These are phyloP conservation scores for Meiosimyza platycephala DNA, from an alignment of 2,888 invertebrate species.

Conservation along the genomic window DNA sequence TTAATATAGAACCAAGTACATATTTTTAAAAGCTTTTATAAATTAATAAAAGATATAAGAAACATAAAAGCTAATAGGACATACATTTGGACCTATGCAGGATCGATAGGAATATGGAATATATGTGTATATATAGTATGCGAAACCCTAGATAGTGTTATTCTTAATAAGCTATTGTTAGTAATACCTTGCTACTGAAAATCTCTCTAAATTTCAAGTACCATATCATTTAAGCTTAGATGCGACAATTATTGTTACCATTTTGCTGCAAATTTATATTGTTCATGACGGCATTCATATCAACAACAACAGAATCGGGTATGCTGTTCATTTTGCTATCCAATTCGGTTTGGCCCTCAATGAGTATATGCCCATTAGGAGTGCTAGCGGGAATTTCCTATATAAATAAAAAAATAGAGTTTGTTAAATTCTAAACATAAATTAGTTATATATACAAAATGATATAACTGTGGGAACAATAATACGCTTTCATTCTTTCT, in stretches of 20 bases:
- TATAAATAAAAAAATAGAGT: not conserved
- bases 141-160: too few species aligned
- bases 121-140: too few species aligned
- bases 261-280: slow-evolving; percentile 56
- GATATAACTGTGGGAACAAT: not conserved
- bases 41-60: too few species aligned
- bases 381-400: slow-evolving; percentile 68
- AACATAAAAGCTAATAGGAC: too few species aligned
- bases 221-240: slow-evolving; percentile 35
- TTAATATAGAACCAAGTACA: too few species aligned
- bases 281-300: slow-evolving; percentile 69
- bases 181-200: too few species aligned
- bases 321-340: slow-evolving; percentile 68
- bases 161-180: too few species aligned
- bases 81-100: not conserved
- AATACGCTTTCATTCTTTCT: slow-evolving; percentile 31
- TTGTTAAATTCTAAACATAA: slow-evolving; percentile 23
- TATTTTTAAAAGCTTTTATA: too few species aligned
- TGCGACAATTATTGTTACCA: slow-evolving; percentile 46
- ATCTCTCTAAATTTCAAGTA: not conserved
- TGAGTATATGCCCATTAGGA: slow-evolving; percentile 69
- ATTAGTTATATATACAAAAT: not conserved
- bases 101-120: too few species aligned
- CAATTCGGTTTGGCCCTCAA: slow-evolving; percentile 69
- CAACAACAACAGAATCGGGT: slow-evolving; percentile 72